Evolutionary conservation across 2,888 invertebrate species (phyloP), one percentile per base, ranked within the genome.

Genomic region (Rotaria sp.): DNA sequence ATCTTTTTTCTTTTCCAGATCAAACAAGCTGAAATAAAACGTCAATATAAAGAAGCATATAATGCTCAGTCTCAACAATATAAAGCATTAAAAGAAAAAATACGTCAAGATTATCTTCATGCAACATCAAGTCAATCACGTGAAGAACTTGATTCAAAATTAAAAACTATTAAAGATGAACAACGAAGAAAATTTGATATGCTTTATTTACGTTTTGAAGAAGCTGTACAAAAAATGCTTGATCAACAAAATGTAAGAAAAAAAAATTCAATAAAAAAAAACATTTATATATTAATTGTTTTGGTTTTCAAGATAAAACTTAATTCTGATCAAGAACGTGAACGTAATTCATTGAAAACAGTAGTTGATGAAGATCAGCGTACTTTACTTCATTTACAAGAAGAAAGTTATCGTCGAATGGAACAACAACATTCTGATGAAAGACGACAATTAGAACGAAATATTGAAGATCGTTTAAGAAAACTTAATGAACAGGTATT

Each of bases 171-270:
- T 0, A 86, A 86, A 85, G 86, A 86, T 35, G 86, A 86, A 11
- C 86, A 86, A 85, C 74, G 85, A 50, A n/a, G 85, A n/a, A 86
- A 86, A 84, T 85, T 86, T 67, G 85, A 85, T 50, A 35, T 85
- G 18, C 80, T 86, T 30, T 86, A 86, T 57, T 52, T 85, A 41
- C 86, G 85, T 8, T 86, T 85, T n/a, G 85, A 86, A 41, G 85
- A 85, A 80, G 74, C 85, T 50, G 85, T 86, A 21, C 85, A 86
- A 55, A 75, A 52, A 45, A 85, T 86, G 38, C 74, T 74, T 30
- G 74, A 86, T n/a, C 86, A 86, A n/a, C 86, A 86, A 67, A 86
- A 85, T 85, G 80, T 86, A 18, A 85, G 55, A 21, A 35, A 84
- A 50, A 48, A 52, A 84, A 74, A 45, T 55, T n/a, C n/a, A n/a